Base-by-base conservation (phyloP, 2,888 invertebrate species). In the Folsomia manolachei region DNA sequence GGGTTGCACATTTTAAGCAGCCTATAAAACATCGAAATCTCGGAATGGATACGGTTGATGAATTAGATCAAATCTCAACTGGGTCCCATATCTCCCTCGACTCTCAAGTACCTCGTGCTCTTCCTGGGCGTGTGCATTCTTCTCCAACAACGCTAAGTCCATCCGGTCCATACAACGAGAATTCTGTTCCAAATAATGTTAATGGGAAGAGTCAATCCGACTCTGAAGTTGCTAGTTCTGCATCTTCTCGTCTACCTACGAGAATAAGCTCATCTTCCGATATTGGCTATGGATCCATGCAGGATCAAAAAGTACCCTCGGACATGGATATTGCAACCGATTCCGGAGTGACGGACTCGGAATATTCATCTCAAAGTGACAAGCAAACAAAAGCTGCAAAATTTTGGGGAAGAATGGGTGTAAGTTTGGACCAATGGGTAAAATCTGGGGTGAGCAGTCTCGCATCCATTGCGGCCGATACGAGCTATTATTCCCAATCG, bases 1-100 rank as follows among this genome's bases (percentile, higher is more conserved):
- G 95, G 0, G 93, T 95, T 0, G 94, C 95, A 2, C 88, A 94
- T 82, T 96, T 97, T 83, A 89, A 92, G 14, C 89, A 90, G 79
- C 93, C 93, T 9, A 71, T 73, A 11, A 86, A 87, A 72, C 74
- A 76, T 52, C 75, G 78, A 18, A 77, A 77, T 52, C 75, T 78
- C 24, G 61, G 78, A 1, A 77, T 77, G 24, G 73, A 79, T 18
- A 79, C 81, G 18, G 73, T 78, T 1, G 81, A 81, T 66, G 82
- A 82, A 39, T 81, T 79, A 7, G 81, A 81, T 71, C 74, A 74
- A 27, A 71, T 79, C 21, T 81, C 81, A 11, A 80, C 79, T 14
- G 81, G 79, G 65, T 79, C 79, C 73, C 78, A 78, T 7, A 69
- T 75, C 7, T 79, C 80, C 0, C 19, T 74, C 9, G 81, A 79